phyloP scores from a whole-genome alignment of 1,140 invertebrate species.

The Proales similis region DNA sequence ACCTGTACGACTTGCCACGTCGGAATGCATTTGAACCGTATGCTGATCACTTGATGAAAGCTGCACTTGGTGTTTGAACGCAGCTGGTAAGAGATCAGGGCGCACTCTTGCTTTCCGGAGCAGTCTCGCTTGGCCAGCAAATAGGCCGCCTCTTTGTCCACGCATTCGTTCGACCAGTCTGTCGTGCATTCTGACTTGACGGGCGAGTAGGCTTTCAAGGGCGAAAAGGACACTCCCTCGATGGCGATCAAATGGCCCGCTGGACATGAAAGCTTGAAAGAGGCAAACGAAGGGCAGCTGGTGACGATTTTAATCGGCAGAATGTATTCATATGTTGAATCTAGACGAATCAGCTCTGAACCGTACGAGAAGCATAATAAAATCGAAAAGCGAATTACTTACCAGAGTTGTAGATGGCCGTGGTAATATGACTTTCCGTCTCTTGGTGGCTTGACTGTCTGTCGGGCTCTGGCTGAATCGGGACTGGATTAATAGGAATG shows the following conservation, averaged over 20 bases:
- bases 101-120: constrained; percentile 21
- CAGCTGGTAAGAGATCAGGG: constrained; percentile 13
- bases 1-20: constrained; percentile 32
- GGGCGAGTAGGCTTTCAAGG: constrained; percentile 2
- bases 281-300: constrained; percentile 35
- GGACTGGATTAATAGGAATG: too few species aligned
- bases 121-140: constrained; percentile 12
- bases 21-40: constrained; percentile 17
- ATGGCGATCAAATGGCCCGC: constrained; percentile 25
- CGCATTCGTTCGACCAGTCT: constrained; percentile 23
- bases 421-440: too few species aligned
- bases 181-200: constrained; percentile 30
- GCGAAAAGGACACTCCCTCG: constrained; percentile 15
- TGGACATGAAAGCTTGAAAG: constrained; percentile 34
- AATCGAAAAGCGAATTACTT: too few species aligned
- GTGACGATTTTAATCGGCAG: constrained; percentile 9
- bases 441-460: too few species aligned
- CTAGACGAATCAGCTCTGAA: too few species aligned
- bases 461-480: too few species aligned
- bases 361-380: too few species aligned
- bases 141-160: constrained; percentile 15
- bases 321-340: constrained; percentile 18
- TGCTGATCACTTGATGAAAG: constrained; percentile 36
- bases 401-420: too few species aligned
- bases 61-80: constrained; percentile 30